Evolutionary conservation across 2,888 invertebrate species (phyloP).

Genomic region (Cenopis cana): DNA sequence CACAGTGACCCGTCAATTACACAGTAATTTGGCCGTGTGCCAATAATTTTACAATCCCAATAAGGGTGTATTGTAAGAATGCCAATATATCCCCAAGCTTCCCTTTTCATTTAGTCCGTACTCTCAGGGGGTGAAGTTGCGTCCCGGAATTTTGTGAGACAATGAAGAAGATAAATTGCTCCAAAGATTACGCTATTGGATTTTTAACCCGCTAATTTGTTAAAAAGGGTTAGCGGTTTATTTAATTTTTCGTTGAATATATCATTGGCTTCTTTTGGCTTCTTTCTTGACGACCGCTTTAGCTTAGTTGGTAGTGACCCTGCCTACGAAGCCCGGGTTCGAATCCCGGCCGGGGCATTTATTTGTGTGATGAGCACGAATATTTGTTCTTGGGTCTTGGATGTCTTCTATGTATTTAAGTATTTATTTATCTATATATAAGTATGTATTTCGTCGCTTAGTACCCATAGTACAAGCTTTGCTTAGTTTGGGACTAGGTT

Average conservation of each 20-base stretch:
- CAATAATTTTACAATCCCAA: conserved; percentile 38
- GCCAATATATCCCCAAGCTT: conserved; percentile 41
- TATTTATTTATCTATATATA: no score
- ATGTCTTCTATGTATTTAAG: no score
- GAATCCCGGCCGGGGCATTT: no score
- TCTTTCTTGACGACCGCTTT: no score
- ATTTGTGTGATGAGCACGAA: no score
- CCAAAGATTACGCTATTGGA: conserved; percentile 22
- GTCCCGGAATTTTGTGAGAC: conserved; percentile 26
- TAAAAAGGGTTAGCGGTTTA: background rate
- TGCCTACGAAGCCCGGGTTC: no score
- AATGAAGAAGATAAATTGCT: conserved; percentile 34
- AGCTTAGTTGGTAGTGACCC: no score
- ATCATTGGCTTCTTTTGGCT: background rate
- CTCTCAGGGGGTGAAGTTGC: conserved; percentile 29
- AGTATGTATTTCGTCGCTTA: no score
- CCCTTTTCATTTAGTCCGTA: conserved; percentile 38
- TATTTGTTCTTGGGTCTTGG: no score
- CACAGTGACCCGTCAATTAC: conserved; percentile 28
- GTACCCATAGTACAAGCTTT: no score
- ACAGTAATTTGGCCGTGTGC: conserved; percentile 28
- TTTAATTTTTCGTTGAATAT: background rate
- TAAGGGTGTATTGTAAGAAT: conserved; percentile 36
- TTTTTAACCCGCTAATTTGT: conserved; percentile 9
- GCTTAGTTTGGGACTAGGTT: no score